These are phyloP conservation scores for Saimiri boliviensis DNA, from an alignment of 2,113 vertebrate genomes.

Conservation along the genomic window DNA sequence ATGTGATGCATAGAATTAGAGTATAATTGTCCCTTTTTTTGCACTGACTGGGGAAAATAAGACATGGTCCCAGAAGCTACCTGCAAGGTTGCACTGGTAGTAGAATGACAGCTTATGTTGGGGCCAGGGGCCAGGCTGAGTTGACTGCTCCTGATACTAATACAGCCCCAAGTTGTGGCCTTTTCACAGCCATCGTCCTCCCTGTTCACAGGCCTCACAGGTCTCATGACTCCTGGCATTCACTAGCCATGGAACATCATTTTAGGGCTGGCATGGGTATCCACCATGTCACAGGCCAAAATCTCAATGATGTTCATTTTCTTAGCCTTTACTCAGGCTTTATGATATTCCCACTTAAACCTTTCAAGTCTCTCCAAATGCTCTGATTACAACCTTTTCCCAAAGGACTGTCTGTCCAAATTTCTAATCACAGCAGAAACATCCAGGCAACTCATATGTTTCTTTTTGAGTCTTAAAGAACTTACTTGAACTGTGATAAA, in stretches of 20 bases:
- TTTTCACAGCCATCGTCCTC: rapidly evolving
- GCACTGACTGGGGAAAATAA: background rate
- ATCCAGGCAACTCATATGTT: background rate
- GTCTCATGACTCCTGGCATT: background rate
- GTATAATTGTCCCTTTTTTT: background rate
- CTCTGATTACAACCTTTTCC: background rate
- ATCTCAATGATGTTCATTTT: background rate
- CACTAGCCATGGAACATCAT: background rate
- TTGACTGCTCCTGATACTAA: background rate
- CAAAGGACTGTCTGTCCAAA: background rate
- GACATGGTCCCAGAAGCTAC: too few species aligned
- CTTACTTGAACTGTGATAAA: background rate
- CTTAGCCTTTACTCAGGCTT: background rate
- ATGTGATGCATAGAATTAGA: background rate
- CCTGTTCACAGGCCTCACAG: background rate
- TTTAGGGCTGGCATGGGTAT: background rate
- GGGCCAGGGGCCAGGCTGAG: background rate
- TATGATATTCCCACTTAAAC: background rate
- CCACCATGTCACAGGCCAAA: background rate
- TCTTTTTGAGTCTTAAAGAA: background rate
- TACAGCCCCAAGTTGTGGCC: background rate
- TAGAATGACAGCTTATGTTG: background rate
- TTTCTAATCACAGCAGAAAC: background rate
- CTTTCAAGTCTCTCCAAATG: background rate
- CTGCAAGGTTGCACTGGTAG: background rate